These are phyloP conservation scores for Stegana nigrithorax DNA, from an alignment of 2,888 invertebrate genomes.

Conservation along the genomic window DNA sequence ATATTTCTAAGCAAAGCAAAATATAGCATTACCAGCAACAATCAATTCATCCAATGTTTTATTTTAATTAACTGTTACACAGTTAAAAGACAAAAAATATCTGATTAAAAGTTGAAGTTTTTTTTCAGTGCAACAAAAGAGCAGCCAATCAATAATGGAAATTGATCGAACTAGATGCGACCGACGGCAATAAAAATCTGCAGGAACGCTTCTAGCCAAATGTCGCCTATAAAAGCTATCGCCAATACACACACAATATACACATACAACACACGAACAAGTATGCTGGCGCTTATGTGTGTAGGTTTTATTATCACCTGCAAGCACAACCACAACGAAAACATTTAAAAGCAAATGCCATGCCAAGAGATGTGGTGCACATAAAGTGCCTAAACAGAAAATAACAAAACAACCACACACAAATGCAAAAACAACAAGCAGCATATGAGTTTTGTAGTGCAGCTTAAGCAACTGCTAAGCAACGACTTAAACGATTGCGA, in stretches of 20 bases:
- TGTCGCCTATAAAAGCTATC: constrained; percentile 6
- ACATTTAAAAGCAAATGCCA: constrained; percentile 1
- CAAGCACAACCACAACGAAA: background rate
- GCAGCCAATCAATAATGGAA: constrained; percentile 21
- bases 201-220: background rate
- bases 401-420: constrained; percentile 29
- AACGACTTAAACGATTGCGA: constrained; percentile 13
- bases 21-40: too few species aligned
- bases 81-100: too few species aligned
- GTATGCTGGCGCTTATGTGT: constrained; percentile 6
- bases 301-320: constrained; percentile 10
- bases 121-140: background rate
- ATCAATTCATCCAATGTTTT: too few species aligned
- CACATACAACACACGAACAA: too few species aligned
- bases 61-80: too few species aligned
- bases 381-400: constrained; percentile 33
- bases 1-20: too few species aligned
- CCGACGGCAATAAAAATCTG: constrained; percentile 10
- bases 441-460: too few species aligned
- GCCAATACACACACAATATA: background rate
- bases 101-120: too few species aligned
- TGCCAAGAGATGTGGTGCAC: too few species aligned
- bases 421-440: background rate
- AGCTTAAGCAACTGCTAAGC: too few species aligned
- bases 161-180: constrained; percentile 24